phyloP scores from a whole-genome alignment of 2,113 vertebrate species.

The Deroptyus accipitrinus region DNA sequence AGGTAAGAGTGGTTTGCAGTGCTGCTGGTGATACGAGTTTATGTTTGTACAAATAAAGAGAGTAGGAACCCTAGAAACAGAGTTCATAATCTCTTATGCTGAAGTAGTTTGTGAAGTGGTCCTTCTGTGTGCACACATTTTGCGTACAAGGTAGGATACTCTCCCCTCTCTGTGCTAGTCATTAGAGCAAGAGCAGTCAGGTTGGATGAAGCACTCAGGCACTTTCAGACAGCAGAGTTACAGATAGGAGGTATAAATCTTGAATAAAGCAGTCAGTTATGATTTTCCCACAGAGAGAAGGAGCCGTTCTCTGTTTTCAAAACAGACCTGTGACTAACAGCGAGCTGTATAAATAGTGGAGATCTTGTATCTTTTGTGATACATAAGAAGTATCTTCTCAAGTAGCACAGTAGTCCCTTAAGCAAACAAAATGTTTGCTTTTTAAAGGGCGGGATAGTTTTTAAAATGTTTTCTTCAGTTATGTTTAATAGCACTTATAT shows the following conservation, averaged over 20 bases:
- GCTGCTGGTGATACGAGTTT: neutral
- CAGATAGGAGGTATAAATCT: neutral
- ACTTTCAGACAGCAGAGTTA: neutral
- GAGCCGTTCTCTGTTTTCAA: conserved; percentile 17
- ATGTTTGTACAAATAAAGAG: neutral
- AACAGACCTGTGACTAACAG: conserved; percentile 33
- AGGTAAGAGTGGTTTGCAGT: neutral
- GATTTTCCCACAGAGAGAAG: neutral
- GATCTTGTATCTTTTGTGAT: neutral
- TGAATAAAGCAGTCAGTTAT: neutral
- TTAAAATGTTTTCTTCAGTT: neutral
- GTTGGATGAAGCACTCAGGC: neutral
- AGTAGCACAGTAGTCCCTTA: neutral
- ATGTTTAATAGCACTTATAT: neutral
- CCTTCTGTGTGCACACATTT: neutral
- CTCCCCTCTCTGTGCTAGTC: neutral
- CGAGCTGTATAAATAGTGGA: conserved; percentile 20
- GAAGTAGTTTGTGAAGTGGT: neutral
- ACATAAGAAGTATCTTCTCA: neutral
- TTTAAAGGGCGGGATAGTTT: neutral
- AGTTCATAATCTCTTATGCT: neutral
- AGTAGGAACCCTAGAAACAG: neutral
- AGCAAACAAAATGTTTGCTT: neutral
- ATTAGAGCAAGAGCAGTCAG: neutral
- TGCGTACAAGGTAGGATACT: neutral